These are phyloP conservation scores for Scleropages formosus DNA, from an alignment of 2,797 vertebrate species.

Conservation along the genomic window DNA sequence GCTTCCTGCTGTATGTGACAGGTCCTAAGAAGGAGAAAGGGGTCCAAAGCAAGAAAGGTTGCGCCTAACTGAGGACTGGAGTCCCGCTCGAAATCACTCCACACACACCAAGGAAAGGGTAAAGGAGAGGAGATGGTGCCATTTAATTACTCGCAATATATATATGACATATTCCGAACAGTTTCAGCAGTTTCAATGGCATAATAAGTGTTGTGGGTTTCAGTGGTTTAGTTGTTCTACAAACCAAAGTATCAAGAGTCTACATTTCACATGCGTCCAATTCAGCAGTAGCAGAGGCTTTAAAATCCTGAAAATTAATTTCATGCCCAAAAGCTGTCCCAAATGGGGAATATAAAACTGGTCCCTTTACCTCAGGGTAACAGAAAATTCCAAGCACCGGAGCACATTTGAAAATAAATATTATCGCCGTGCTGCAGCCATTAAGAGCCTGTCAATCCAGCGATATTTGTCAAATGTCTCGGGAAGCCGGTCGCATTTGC, in stretches of 20 bases:
- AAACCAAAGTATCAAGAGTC: neutral
- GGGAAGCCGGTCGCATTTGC: slow-evolving; percentile 20
- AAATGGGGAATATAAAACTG: neutral
- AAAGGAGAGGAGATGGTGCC: too few relatives aligned
- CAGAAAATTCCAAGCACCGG: neutral
- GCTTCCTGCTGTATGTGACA: too few relatives aligned
- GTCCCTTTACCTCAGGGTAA: neutral
- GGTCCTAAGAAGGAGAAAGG: too few relatives aligned
- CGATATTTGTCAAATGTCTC: slow-evolving; percentile 20
- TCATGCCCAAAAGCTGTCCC: neutral
- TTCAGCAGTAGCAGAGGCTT: too few relatives aligned
- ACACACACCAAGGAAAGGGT: too few relatives aligned
- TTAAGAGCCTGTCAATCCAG: slow-evolving; percentile 15
- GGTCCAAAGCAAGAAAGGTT: too few relatives aligned
- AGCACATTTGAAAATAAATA: slow-evolving; percentile 14
- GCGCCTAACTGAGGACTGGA: too few relatives aligned
- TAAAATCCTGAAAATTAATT: neutral
- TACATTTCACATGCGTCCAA: slow-evolving; percentile 15
- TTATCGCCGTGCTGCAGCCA: slow-evolving; percentile 15
- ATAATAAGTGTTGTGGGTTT: too few relatives aligned
- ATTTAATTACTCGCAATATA: too few relatives aligned
- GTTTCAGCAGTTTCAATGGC: too few relatives aligned
- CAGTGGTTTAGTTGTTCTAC: neutral
- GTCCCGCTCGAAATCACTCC: too few relatives aligned
- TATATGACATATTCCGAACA: too few relatives aligned